Evolutionary conservation across 2,888 invertebrate species (phyloP).

Genomic region (Serripes groenlandicus): DNA sequence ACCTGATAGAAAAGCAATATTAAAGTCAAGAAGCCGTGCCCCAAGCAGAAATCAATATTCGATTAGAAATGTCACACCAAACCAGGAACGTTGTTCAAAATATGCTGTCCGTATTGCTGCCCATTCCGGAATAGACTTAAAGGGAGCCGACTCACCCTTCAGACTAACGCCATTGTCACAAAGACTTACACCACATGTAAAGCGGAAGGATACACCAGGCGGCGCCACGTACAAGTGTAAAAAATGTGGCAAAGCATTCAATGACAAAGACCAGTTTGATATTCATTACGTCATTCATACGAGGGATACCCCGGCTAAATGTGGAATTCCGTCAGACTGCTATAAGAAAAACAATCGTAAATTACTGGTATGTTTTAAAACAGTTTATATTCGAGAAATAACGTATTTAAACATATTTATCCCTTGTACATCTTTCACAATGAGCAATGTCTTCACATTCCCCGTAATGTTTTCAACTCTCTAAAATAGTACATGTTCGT

Average conservation of each 20-base stretch:
- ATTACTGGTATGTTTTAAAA: conserved; percentile 25
- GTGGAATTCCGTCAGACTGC: conserved; percentile 22
- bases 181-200: neutral
- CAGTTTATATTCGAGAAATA: no score
- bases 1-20: neutral
- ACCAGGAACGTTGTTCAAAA: neutral
- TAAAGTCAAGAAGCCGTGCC: conserved; percentile 9
- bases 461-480: no score
- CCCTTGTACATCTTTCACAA: no score
- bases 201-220: neutral
- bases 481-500: no score
- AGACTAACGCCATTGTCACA: conserved; percentile 5
- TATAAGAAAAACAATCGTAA: conserved; percentile 21
- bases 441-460: no score
- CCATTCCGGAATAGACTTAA: neutral
- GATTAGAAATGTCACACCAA: no score
- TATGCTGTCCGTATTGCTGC: neutral
- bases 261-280: conserved; percentile 39
- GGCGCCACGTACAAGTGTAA: conserved; percentile 25
- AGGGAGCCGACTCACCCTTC: conserved; percentile 9
- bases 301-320: conserved; percentile 48
- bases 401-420: no score
- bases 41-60: neutral
- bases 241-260: conserved; percentile 52
- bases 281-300: conserved; percentile 49